phyloP scores from a whole-genome alignment of 92 coral and sea anemone species.

The Zoanthus gigantus region DNA sequence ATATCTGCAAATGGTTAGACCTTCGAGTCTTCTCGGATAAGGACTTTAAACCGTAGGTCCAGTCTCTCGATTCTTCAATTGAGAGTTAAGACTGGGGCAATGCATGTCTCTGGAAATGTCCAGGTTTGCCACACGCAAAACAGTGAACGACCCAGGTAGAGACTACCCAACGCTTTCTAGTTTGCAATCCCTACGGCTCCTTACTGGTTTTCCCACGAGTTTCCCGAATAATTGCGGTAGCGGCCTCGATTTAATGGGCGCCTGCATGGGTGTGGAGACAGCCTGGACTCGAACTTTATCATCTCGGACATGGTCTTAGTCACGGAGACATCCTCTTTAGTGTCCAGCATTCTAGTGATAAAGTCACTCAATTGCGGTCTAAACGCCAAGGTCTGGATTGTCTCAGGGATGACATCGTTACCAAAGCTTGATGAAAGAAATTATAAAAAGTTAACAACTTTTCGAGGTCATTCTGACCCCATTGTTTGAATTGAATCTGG shows the following conservation, averaged over 20 bases:
- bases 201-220: neutral
- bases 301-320: neutral
- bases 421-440: too few species aligned
- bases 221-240: neutral
- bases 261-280: neutral
- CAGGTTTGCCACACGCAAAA: neutral
- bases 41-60: too few species aligned
- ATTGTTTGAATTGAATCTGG: too few species aligned
- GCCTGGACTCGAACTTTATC: neutral
- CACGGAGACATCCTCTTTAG: slow-evolving; percentile 3
- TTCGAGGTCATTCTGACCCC: too few species aligned
- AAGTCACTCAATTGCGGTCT: neutral
- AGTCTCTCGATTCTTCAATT: neutral
- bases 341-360: neutral
- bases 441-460: too few species aligned
- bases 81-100: neutral
- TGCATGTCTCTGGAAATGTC: neutral
- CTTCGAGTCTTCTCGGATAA: too few species aligned
- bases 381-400: too few species aligned
- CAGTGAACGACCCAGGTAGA: neutral
- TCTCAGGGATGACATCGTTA: too few species aligned
- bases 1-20: too few species aligned
- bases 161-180: neutral
- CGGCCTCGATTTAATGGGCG: neutral
- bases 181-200: neutral